phyloP scores from a whole-genome alignment of 1,140 invertebrate genomes.

The Caerostris extrusa region DNA sequence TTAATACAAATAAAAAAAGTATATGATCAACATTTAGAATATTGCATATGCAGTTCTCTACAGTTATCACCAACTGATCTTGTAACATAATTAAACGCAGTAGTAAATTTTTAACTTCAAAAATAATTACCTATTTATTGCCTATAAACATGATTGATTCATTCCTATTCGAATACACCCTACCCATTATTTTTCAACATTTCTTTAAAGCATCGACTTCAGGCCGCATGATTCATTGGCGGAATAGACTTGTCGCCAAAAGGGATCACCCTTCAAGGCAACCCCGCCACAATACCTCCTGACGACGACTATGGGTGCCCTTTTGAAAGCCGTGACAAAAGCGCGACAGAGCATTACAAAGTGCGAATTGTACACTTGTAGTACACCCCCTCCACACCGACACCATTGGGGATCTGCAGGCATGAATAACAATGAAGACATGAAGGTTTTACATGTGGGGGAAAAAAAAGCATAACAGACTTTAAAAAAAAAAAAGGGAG shows the following conservation, averaged over 20 bases:
- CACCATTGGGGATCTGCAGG: not conserved
- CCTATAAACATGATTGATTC: no score
- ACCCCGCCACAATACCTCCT: constrained; percentile 37
- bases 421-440: constrained; percentile 43
- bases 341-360: constrained; percentile 59
- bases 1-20: no score
- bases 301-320: constrained; percentile 43
- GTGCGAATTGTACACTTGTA: constrained; percentile 14
- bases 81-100: no score
- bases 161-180: no score
- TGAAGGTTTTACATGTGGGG: not conserved
- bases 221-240: not conserved
- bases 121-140: no score
- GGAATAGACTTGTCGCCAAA: constrained; percentile 36
- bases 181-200: no score
- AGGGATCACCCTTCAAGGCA: not conserved
- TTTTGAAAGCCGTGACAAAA: constrained; percentile 70
- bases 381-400: not conserved
- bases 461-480: not conserved
- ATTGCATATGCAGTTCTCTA: no score
- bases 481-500: not conserved
- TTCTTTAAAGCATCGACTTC: not conserved
- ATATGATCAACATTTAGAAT: no score
- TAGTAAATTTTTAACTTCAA: no score
- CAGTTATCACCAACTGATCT: no score